Base-by-base conservation (phyloP, 2,113 vertebrate species). In the Pavo muticus region DNA sequence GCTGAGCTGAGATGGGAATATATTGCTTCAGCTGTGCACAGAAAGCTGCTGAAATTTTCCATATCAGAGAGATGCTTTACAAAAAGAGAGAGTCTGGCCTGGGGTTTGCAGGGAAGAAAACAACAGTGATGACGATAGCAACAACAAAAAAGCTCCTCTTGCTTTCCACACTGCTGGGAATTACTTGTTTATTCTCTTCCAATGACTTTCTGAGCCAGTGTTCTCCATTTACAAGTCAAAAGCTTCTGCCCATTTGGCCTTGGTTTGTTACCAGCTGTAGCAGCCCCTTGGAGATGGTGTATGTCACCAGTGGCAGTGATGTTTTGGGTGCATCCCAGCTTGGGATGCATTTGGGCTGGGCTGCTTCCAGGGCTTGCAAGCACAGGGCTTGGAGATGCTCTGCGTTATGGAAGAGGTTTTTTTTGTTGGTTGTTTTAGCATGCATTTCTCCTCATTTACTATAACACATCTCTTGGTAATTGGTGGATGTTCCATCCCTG, bases 1-100 rank as follows among this genome's bases (percentile, higher is more conserved):
- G 71, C 77, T 56, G 71, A 89, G 88, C 82, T 92, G 91, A 63
- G 85, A 64, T 77, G 88, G 94, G 91, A 94, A 94, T 94, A 84
- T 19, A 87, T 65, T 87, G 77, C 90, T 93, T 93, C 85, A 78
- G 88, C 90, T 80, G 39, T 25, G 76, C 3, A 0, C 76, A 44
- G 93, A 84, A 93, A 88, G 91, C 85, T 64, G 91, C 90, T 75
- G 91, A 93, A 77, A 79, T 95, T 95, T 96, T 96, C 94, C 93
- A 70, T 94, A 95, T 95, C 88, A 95, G 90, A 96, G 89, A 75
- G 77, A 63, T 86, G 82, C 82, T 90, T 88, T 91, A 77, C 70
- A 85, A 74, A 90, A 96, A 91, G 88, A n/a, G 39, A 64, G n/a
- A 15, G 60, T 87, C 84, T 96, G 92, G 95, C 88, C 84, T 90